phyloP scores from a whole-genome alignment of 2,797 vertebrate genomes.

The Acanthurus tractus region DNA sequence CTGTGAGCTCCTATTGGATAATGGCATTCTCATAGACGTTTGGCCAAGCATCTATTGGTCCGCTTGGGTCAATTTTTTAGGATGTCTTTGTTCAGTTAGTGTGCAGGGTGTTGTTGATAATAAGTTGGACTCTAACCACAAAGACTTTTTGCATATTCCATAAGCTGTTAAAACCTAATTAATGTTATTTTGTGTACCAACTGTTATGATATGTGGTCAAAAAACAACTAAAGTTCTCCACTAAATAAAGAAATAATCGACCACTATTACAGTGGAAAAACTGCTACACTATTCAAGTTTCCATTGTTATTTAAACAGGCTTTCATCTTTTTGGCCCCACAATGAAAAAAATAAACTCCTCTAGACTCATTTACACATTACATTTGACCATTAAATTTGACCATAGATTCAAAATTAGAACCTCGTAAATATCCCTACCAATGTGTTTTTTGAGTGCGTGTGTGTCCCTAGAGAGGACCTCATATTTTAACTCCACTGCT shows the following conservation, averaged over 20 bases:
- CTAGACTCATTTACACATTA: not conserved
- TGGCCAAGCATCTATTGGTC: constrained; percentile 37
- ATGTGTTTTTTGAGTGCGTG: not conserved
- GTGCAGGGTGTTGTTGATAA: not conserved
- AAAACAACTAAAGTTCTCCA: not conserved
- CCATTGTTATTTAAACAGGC: not conserved
- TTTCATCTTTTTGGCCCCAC: not conserved
- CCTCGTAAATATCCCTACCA: not conserved
- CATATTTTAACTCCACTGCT: not conserved
- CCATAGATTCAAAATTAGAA: not conserved
- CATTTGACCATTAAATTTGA: not conserved
- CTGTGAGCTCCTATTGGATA: constrained; percentile 54
- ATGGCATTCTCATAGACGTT: not conserved
- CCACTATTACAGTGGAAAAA: not conserved
- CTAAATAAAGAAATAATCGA: not conserved
- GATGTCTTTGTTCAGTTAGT: constrained; percentile 66
- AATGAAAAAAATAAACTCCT: too few relatives aligned
- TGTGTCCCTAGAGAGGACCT: constrained; percentile 22
- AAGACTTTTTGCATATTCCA: not conserved
- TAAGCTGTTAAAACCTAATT: not conserved
- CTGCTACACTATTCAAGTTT: constrained; percentile 3
- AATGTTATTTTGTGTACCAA: not conserved
- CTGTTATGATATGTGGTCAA: not conserved
- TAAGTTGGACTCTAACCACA: not conserved
- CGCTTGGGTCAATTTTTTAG: constrained; percentile 6